These are phyloP conservation scores for Clavelina lepadiformis DNA, from an alignment of 23 tunicate genomes.

Conservation along the genomic window DNA sequence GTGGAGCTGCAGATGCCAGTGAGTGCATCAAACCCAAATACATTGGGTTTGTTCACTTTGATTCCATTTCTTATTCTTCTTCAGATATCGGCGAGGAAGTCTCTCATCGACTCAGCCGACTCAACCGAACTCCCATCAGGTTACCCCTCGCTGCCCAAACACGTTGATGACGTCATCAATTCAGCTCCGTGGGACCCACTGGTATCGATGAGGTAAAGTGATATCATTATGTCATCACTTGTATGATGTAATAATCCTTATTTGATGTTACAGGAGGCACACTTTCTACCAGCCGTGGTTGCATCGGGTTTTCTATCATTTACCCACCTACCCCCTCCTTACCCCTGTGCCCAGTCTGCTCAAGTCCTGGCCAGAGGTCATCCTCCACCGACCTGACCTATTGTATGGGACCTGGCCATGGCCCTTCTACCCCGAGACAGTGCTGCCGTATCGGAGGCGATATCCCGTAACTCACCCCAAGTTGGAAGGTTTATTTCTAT, in stretches of 20 bases:
- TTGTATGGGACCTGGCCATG: constrained; percentile 77
- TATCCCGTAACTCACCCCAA: constrained; percentile 69
- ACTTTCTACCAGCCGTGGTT: constrained; percentile 70
- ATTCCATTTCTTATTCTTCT: neutral
- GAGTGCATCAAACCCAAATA: constrained; percentile 5
- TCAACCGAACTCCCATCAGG: constrained; percentile 43
- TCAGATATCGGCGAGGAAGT: constrained; percentile 43
- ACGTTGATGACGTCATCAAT: constrained; percentile 67
- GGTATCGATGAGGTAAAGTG: constrained; percentile 27
- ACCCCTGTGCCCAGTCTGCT: constrained; percentile 65
- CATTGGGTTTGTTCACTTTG: too few relatives aligned
- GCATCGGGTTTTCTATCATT: constrained; percentile 53
- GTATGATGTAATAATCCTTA: neutral
- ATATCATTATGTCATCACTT: neutral
- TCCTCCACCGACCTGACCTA: constrained; percentile 69
- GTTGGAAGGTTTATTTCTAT: constrained; percentile 39
- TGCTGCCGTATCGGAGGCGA: constrained; percentile 44
- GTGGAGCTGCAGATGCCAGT: constrained; percentile 97
- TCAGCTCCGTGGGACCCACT: constrained; percentile 68
- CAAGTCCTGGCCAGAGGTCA: constrained; percentile 66
- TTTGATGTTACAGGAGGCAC: constrained; percentile 37
- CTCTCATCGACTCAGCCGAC: constrained; percentile 38
- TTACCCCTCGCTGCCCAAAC: constrained; percentile 49
- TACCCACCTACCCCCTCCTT: constrained; percentile 87
- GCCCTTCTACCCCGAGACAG: constrained; percentile 66